These are phyloP conservation scores for Odontocolon sp. DNA, from an alignment of 2,888 invertebrate species.

Conservation along the genomic window DNA sequence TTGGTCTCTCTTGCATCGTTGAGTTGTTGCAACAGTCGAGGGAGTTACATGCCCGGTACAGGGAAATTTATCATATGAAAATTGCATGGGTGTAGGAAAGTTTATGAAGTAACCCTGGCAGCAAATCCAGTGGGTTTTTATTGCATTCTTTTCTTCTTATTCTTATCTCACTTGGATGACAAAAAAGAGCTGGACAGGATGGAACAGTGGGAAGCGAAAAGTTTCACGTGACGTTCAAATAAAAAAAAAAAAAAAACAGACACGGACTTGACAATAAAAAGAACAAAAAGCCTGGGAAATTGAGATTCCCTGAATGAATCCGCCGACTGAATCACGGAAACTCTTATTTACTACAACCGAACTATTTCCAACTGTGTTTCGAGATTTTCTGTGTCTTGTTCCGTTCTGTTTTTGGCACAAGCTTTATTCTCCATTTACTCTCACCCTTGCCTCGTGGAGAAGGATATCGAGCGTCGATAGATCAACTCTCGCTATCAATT, in stretches of 20 bases:
- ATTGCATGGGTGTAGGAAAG: conserved; percentile 46
- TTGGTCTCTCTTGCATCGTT: not conserved
- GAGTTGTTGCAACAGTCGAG: conserved; percentile 1
- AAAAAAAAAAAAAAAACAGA: conserved; percentile 10
- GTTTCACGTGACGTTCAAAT: conserved; percentile 10
- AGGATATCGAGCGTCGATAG: not conserved
- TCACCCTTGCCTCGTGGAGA: not conserved
- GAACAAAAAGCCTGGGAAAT: not conserved
- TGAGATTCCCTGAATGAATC: not conserved
- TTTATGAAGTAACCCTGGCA: conserved; percentile 40
- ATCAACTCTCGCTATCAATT: conserved; percentile 43
- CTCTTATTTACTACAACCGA: not conserved
- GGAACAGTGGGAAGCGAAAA: not conserved
- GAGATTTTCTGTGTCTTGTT: not conserved
- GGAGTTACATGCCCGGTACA: not conserved
- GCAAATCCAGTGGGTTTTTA: conserved; percentile 15
- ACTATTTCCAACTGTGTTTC: not conserved
- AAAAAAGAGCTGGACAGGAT: not conserved
- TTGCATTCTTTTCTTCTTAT: not conserved
- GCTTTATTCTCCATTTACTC: not conserved
- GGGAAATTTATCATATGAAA: conserved; percentile 44
- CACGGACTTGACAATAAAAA: not conserved
- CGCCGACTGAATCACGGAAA: not conserved
- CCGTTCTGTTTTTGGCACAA: not conserved
- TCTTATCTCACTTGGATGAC: not conserved